Evolutionary conservation across 2,888 invertebrate genomes (phyloP), one percentile per base, ranked within the genome.

Genomic region (Pedicia rivosa): DNA sequence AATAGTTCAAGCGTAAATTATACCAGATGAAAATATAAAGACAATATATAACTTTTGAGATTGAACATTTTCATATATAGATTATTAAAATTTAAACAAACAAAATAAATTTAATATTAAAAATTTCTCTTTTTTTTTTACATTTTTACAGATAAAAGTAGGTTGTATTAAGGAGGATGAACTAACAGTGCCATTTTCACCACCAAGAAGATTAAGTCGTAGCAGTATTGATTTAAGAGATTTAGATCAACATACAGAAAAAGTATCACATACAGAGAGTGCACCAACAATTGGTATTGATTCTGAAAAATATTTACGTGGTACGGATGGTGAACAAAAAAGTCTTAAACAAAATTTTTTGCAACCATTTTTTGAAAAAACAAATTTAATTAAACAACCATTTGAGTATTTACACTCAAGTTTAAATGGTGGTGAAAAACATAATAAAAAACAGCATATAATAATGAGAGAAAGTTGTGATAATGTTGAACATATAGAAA

Each of bases 161-260:
- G 10, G 35, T 12, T 4, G 3, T 12, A n/a, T n/a, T 20, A 39
- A 36, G 25, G 20, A 17, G 44, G 62, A 62, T 51, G 61, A 60
- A 47, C 48, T 62, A 35, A 55, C 58, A 1, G 57, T 62, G 27
- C 62, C 62, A 10, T 59, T 60, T 36, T 61, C 61, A 24, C 62
- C 62, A 15, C 61, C 61, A 14, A 51, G 62, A 4, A 54, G 62
- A 16, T 53, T 62, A 2, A 60, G 61, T 42, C 57, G 62, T 38
- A 62, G 62, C 46, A 62, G 62, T 50, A 62, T 62, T 40, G 62
- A 62, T 47, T 48, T 62, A 37, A 55, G 62, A 35, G 62, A 62
- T 47, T 48, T 62, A 36, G 62, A 62, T 42, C 60, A 59, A 44
- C 59, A 60, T 36, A 22, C 12, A 13, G 61, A 61, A 41, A 60